Evolutionary conservation across 2,797 vertebrate species (phyloP).

Genomic region (Peromyscus melanophrys): DNA sequence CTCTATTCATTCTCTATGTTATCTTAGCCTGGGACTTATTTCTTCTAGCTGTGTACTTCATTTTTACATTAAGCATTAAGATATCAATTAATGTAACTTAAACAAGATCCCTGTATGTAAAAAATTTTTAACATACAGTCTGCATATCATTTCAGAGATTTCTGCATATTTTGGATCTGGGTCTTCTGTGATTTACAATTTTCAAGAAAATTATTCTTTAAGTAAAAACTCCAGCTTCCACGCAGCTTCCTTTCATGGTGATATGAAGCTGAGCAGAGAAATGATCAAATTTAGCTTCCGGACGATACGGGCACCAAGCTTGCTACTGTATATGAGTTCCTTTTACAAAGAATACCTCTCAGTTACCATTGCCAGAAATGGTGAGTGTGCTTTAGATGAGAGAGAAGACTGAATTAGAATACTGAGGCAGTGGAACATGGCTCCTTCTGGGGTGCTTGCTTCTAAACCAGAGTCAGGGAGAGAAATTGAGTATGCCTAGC

Average conservation of each 20-base stretch:
- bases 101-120: not conserved
- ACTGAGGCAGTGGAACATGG: not conserved
- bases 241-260: slow-evolving; percentile 92
- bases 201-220: slow-evolving; percentile 92
- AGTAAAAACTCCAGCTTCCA: slow-evolving; percentile 91
- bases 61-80: not conserved
- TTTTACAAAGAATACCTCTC: slow-evolving; percentile 94
- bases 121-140: slow-evolving; percentile 68
- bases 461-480: not conserved
- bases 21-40: not conserved
- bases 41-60: not conserved
- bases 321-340: slow-evolving; percentile 93
- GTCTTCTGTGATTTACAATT: slow-evolving; percentile 93
- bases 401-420: not conserved
- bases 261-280: slow-evolving; percentile 92
- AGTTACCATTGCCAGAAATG: slow-evolving; percentile 93
- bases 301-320: slow-evolving; percentile 92
- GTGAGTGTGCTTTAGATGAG: slow-evolving; percentile 88
- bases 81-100: slow-evolving; percentile 13
- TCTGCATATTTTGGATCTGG: slow-evolving; percentile 94
- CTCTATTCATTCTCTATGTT: not conserved
- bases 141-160: slow-evolving; percentile 91
- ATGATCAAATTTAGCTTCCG: slow-evolving; percentile 93
- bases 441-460: not conserved
- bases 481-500: not conserved